These are phyloP conservation scores for Auanema freiburgensis DNA, from an alignment of 2,888 invertebrate species.

Conservation along the genomic window DNA sequence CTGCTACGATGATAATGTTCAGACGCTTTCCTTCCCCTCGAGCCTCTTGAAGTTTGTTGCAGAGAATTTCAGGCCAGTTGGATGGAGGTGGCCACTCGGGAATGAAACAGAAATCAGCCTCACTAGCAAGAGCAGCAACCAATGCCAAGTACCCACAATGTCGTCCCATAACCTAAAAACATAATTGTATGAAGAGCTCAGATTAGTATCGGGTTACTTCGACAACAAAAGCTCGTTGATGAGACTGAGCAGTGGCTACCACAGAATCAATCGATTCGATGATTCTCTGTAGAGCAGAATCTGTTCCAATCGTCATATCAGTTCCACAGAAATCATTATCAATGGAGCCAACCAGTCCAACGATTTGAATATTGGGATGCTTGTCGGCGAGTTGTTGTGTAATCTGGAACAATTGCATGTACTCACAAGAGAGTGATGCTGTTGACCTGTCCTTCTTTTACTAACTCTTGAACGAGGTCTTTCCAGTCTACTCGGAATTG, in stretches of 20 bases:
- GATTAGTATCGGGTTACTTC: constrained; percentile 70
- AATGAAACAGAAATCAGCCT: constrained; percentile 96
- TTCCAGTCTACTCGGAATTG: constrained; percentile 89
- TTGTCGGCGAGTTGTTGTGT: constrained; percentile 45
- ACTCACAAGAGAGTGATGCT: background rate
- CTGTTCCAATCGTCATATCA: constrained; percentile 98
- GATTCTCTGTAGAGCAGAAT: constrained; percentile 93
- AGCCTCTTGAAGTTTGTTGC: constrained; percentile 77
- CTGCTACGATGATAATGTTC: constrained; percentile 96
- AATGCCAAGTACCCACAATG: constrained; percentile 99
- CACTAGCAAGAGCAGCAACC: constrained; percentile 89
- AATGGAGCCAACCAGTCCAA: constrained; percentile 83
- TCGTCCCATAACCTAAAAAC: constrained; percentile 84
- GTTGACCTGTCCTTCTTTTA: constrained; percentile 67
- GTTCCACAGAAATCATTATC: constrained; percentile 95
- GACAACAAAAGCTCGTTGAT: constrained; percentile 98
- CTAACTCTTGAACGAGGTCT: constrained; percentile 81
- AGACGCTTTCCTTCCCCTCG: constrained; percentile 73
- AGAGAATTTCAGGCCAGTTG: constrained; percentile 89
- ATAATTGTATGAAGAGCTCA: no score
- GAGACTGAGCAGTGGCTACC: constrained; percentile 91
- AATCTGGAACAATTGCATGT: constrained; percentile 31
- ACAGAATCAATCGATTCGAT: constrained; percentile 98
- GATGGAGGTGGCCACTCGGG: constrained; percentile 92
- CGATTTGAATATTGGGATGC: constrained; percentile 61